Evolutionary conservation across 2,888 invertebrate genomes (phyloP), one percentile per base, ranked within the genome.

Genomic region (Furcula furcula): DNA sequence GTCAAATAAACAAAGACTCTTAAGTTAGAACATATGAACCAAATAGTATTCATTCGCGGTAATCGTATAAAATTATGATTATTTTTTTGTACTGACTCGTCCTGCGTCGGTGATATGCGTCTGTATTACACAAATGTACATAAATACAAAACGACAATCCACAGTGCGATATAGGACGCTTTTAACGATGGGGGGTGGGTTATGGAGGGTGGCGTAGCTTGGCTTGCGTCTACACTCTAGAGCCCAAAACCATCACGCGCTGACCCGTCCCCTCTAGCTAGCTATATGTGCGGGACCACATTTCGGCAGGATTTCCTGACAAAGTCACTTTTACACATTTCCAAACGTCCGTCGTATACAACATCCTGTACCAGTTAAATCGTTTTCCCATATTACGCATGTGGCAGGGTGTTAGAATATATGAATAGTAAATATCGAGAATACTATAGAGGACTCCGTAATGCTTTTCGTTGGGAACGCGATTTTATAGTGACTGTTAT

Each of bases 281-380:
- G 28, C 45, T 47, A 55, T 58, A 63, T 57, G 47, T 54, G 38
- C 54, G 42, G 34, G 45, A 46, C 50, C 50, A 47, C 46, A 39
- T 48, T 52, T 45, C 46, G 37, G 44, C 42, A 45, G 36, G 37
- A 53, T 53, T 50, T 53, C 20, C 36, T 44, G 25, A 31, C 33
- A 29, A 33, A 40, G 36, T 29, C 49, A 35, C 40, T 45, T 46
- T 41, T 37, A 14, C 9, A 9, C 26, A 25, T 31, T 21, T 16
- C 7, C 16, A 23, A 40, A 34, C n/a, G n/a, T n/a, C 30, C 12
- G 18, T 36, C 13, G 28, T 32, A 29, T 34, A 36, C 25, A 7
- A 23, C 21, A 26, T 16, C 18, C 20, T 25, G 27, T 35, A n/a
- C 9, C 13, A 22, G 14, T 13, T 13, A 25, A 25, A 25, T 13